A percentile compares a stretch with the other conserved stretches of the same genome.
Conservation (phyloP, 2,113 vertebrate genomes). For the Scalopus aquaticus region DNA sequence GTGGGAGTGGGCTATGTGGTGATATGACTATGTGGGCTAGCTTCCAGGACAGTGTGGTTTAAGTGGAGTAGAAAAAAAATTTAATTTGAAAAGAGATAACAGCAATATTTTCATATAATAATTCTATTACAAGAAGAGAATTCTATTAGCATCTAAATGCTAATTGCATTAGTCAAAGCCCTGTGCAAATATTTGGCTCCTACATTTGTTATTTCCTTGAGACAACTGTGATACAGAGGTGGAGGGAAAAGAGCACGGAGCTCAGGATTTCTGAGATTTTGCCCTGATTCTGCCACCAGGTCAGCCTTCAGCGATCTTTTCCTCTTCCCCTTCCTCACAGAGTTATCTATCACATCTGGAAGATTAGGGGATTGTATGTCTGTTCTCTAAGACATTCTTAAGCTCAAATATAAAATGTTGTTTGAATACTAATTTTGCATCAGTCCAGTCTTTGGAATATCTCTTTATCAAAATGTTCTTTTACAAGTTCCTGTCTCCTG, state of each 20-base stretch:
- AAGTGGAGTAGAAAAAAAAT: neutral
- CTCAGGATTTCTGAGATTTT: neutral
- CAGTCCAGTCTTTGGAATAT: neutral
- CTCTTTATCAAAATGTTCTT: neutral
- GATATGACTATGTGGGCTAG: neutral
- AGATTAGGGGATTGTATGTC: neutral
- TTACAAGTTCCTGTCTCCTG: neutral
- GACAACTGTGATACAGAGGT: neutral
- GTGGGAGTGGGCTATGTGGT: neutral
- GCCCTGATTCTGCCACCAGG: fast-evolving
- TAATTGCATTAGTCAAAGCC: neutral
- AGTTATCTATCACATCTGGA: neutral
- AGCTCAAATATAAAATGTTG: neutral
- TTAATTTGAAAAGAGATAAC: neutral
- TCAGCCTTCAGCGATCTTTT: neutral
- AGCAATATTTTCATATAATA: neutral
- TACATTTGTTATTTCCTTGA: neutral
- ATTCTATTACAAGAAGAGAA: neutral
- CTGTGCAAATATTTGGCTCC: neutral
- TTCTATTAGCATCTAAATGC: neutral
- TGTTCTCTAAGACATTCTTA: neutral
- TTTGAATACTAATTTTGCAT: neutral
- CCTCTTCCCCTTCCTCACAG: too few species aligned
- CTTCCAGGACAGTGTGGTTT: neutral
- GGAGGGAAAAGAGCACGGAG: neutral